Evolutionary conservation across 2,888 invertebrate genomes (phyloP).

Genomic region (Nasonia oneida): DNA sequence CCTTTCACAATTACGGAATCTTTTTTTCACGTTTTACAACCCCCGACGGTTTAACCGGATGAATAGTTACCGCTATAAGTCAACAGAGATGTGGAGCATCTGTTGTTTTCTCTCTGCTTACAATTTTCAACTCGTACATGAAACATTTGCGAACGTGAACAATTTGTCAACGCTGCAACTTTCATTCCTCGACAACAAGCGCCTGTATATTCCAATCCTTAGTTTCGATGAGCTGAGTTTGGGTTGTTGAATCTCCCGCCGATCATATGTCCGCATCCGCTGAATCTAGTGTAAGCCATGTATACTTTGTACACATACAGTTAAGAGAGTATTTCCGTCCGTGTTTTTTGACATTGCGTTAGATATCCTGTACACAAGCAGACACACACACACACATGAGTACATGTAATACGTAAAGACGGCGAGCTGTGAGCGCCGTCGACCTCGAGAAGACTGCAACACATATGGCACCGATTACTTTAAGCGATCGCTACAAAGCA

Average conservation of each 20-base stretch:
- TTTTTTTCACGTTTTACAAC: neutral
- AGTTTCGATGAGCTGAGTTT: constrained; percentile 8
- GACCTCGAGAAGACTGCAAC: constrained; percentile 46
- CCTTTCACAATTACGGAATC: neutral
- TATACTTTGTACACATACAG: constrained; percentile 12
- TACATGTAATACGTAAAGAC: constrained; percentile 1
- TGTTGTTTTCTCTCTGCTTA: neutral
- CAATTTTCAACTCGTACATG: neutral
- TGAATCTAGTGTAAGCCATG: constrained; percentile 25
- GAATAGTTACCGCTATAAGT: neutral
- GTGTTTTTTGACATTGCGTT: constrained; percentile 26
- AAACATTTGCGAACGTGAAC: neutral
- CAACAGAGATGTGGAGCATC: neutral
- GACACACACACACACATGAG: neutral
- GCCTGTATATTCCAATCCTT: neutral
- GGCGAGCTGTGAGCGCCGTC: neutral
- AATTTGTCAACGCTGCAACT: neutral
- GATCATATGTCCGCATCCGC: neutral
- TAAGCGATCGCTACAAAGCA: constrained; percentile 11
- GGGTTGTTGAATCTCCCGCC: neutral
- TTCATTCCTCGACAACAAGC: neutral
- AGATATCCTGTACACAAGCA: neutral
- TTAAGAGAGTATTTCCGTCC: constrained; percentile 53
- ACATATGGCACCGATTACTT: constrained; percentile 52
- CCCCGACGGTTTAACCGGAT: neutral